phyloP scores from a whole-genome alignment of 2,888 invertebrate genomes.

The Phyto melanocephala region DNA sequence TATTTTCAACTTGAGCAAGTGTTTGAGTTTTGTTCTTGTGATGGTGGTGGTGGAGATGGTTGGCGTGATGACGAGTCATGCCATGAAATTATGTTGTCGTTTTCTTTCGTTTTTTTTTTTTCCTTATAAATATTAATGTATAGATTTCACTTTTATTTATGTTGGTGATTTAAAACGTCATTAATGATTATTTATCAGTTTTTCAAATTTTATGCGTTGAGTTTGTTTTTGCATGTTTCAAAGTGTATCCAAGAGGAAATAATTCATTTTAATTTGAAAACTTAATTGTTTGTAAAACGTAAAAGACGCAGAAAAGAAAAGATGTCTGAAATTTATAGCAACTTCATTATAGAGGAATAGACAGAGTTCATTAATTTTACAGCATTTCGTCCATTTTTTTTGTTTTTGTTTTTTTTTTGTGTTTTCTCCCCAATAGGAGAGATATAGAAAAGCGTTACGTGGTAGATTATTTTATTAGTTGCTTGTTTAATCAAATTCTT shows the following conservation, averaged over 20 bases:
- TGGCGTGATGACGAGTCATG: no score
- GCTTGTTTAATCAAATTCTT: no score
- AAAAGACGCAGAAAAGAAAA: background rate
- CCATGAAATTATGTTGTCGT: background rate
- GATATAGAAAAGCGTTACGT: no score
- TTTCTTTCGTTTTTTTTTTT: background rate
- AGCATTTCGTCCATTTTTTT: background rate
- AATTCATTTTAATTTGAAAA: slow-evolving; percentile 34
- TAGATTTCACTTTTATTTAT: background rate
- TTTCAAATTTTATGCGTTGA: no score
- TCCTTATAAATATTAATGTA: slow-evolving; percentile 6
- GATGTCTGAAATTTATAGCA: background rate
- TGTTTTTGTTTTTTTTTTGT: background rate
- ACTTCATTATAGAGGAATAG: background rate
- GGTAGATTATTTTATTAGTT: no score
- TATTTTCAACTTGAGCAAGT: no score
- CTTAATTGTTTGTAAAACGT: slow-evolving; percentile 44
- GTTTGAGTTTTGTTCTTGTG: background rate
- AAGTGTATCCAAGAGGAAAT: slow-evolving; percentile 32
- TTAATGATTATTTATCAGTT: background rate
- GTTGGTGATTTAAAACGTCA: slow-evolving; percentile 7
- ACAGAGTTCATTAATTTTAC: slow-evolving; percentile 4
- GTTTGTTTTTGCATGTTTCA: background rate
- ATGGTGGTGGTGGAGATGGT: no score
- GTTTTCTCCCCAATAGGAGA: no score